Evolutionary conservation across 2,888 invertebrate genomes (phyloP).

Genomic region (Erebia ligea): DNA sequence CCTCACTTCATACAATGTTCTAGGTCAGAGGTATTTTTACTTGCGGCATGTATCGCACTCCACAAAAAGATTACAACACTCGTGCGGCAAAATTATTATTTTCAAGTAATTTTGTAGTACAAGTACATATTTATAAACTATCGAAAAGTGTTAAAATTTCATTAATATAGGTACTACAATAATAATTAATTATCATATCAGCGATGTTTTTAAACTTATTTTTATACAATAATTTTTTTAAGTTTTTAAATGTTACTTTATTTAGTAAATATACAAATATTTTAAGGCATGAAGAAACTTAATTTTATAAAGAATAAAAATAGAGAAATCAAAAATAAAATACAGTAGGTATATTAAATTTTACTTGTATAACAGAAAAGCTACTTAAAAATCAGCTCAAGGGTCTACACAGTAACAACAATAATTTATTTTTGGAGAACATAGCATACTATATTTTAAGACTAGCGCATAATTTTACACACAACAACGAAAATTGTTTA

Average conservation of each 20-base stretch:
- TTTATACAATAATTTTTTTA: background rate
- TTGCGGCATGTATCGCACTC: background rate
- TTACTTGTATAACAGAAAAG: background rate
- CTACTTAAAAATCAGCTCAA: background rate
- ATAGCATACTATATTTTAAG: background rate
- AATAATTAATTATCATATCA: too few species aligned
- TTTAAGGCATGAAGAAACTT: background rate
- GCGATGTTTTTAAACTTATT: background rate
- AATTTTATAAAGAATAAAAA: background rate
- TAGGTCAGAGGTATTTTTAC: too few species aligned
- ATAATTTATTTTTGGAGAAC: background rate
- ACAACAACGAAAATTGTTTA: background rate
- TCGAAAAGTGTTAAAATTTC: background rate
- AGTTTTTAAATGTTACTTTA: background rate
- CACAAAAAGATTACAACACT: constrained; percentile 6
- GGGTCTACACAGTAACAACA: background rate
- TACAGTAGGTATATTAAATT: background rate
- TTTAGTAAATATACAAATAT: background rate
- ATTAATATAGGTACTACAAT: too few species aligned
- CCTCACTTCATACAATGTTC: too few species aligned
- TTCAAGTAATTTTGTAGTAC: background rate
- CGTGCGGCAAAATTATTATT: background rate
- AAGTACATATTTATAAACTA: background rate
- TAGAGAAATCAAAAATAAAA: background rate
- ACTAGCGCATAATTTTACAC: background rate